Percentiles rank a stretch among this genome's conserved stretches.
phyloP scores from a whole-genome alignment of 2,888 invertebrate species.

The Leucophenga montana region DNA sequence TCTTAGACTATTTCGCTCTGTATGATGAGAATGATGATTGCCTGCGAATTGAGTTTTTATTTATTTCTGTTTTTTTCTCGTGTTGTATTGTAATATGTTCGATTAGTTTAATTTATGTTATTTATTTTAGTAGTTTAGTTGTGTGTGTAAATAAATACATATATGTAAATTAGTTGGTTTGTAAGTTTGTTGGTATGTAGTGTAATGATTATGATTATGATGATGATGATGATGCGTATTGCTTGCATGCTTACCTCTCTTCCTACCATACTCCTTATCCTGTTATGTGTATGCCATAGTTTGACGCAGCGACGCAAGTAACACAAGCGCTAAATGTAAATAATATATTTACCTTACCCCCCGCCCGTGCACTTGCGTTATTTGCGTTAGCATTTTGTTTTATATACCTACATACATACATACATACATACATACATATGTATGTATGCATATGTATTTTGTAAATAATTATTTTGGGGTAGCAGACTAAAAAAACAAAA shows the following conservation, averaged over 20 bases:
- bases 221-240: constrained; percentile 18
- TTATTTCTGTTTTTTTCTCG: background rate
- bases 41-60: background rate
- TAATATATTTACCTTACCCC: no score
- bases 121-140: background rate
- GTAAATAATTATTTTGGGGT: constrained; percentile 68
- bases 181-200: background rate
- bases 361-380: background rate
- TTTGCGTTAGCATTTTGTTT: background rate
- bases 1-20: no score
- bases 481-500: constrained; percentile 71
- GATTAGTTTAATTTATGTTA: background rate
- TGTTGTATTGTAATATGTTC: no score
- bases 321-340: no score
- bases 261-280: constrained; percentile 57
- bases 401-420: background rate
- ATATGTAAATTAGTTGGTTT: background rate
- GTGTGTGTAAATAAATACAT: background rate
- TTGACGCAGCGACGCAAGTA: background rate
- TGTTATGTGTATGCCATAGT: background rate
- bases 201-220: background rate
- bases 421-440: no score
- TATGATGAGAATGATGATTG: background rate
- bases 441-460: no score
- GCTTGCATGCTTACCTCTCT: constrained; percentile 52